A percentile compares a stretch with the other conserved stretches of the same genome.
Evolutionary conservation across 2,113 vertebrate species (phyloP).

Genomic region (Phyllostomus discolor): DNA sequence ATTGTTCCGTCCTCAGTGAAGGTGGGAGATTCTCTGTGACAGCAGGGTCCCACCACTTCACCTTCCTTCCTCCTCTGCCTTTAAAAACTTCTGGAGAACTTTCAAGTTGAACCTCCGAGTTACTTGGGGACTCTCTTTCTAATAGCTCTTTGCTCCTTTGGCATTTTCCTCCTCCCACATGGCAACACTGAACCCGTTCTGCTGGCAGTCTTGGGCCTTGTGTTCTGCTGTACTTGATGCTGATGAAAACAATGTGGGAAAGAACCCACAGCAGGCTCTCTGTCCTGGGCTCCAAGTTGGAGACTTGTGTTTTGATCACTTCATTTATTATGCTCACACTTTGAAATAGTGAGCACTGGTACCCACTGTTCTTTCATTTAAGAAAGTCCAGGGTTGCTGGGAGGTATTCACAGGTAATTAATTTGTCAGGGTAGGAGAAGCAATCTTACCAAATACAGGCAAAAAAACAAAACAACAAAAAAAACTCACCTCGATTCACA

Average conservation of each 20-base stretch:
- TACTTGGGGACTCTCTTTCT: neutral
- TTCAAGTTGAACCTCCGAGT: neutral
- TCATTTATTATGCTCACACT: neutral
- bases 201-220: neutral
- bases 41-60: fast-evolving
- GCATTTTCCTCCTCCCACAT: neutral
- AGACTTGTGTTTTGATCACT: neutral
- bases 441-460: constrained; percentile 11
- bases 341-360: neutral
- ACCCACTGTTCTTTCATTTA: neutral
- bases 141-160: neutral
- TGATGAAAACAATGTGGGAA: neutral
- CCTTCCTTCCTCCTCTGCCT: neutral
- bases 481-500: neutral
- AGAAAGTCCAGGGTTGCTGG: neutral
- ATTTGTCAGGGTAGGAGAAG: constrained; percentile 14
- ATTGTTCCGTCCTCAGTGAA: neutral
- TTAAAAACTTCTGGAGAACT: neutral
- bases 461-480: neutral
- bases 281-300: neutral
- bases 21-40: neutral
- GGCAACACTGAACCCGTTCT: neutral
- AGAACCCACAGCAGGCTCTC: neutral
- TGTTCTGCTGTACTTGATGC: neutral
- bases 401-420: constrained; percentile 10